Base-by-base conservation (phyloP, 2,113 vertebrate genomes). In the Megaleporinus macrocephalus region DNA sequence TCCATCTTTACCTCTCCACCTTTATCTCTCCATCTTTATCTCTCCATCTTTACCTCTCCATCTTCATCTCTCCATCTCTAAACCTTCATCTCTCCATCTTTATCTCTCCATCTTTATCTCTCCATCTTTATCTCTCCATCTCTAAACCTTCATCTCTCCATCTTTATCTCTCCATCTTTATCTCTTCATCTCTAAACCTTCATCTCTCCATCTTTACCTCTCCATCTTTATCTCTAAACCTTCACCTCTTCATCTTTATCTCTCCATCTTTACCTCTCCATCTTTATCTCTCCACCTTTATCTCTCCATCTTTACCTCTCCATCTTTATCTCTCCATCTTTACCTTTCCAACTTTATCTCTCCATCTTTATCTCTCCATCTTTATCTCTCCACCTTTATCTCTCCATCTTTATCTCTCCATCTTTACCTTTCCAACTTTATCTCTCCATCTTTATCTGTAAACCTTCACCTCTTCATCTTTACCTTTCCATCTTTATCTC, bases 131-230 rank as follows among this genome's bases (percentile, higher is more conserved):
- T n/a, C n/a, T n/a, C n/a, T n/a, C n/a, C n/a, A n/a, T n/a, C n/a
- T n/a, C n/a, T n/a, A n/a, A n/a, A n/a, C n/a, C 24, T 33, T 44
- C 63, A 22, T 78, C 47, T 51, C 49, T 66, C 14, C 51, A 12
- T 72, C 3, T 83, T 47, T 26, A n/a, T 69, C n/a, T 69, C 9
- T 81, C 4, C n/a, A n/a, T n/a, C n/a, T n/a, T n/a, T n/a, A n/a
- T n/a, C n/a, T n/a, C n/a, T n/a, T n/a, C n/a, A n/a, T n/a, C n/a
- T n/a, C n/a, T n/a, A n/a, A n/a, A n/a, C n/a, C 24, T 33, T 44
- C 63, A 22, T 78, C 47, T 51, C 49, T 66, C 14, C 51, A 12
- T 72, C 3, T 83, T 47, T 26, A n/a, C 61, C n/a, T 69, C 9
- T 81, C 4, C n/a, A n/a, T n/a, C n/a, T n/a, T n/a, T n/a, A n/a